Conservation (phyloP, 2,888 invertebrate genomes). For the Eupithecia abbreviata region DNA sequence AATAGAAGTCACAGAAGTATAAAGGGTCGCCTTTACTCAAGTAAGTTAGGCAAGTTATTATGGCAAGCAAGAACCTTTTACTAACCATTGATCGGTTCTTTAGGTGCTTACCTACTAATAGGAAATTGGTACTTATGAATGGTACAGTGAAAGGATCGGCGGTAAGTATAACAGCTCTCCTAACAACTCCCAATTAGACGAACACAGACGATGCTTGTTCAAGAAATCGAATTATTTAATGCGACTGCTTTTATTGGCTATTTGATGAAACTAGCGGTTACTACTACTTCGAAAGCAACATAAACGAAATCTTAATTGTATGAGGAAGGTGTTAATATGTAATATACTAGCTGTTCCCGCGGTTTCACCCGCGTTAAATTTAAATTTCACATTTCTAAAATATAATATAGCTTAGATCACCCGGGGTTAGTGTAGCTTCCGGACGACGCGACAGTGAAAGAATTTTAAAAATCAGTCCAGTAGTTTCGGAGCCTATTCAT, state of each 20-base stretch:
- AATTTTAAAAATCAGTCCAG: no score
- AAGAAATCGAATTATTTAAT: conserved; percentile 41
- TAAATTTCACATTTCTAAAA: no score
- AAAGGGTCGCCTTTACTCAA: neutral
- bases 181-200: conserved; percentile 53
- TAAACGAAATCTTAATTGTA: neutral
- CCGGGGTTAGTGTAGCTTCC: no score
- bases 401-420: no score
- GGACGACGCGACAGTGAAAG: no score
- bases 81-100: neutral
- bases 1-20: neutral
- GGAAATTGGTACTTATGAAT: neutral
- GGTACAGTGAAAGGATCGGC: conserved; percentile 61
- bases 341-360: no score
- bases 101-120: neutral
- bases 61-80: neutral
- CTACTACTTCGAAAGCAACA: neutral
- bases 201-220: conserved; percentile 37
- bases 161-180: conserved; percentile 55
- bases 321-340: no score
- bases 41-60: neutral
- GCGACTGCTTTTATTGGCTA: conserved; percentile 16
- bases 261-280: conserved; percentile 25
- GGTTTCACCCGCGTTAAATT: no score
- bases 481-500: no score